phyloP scores from a whole-genome alignment of 2,797 vertebrate genomes.

The Poeciliopsis gracilis region DNA sequence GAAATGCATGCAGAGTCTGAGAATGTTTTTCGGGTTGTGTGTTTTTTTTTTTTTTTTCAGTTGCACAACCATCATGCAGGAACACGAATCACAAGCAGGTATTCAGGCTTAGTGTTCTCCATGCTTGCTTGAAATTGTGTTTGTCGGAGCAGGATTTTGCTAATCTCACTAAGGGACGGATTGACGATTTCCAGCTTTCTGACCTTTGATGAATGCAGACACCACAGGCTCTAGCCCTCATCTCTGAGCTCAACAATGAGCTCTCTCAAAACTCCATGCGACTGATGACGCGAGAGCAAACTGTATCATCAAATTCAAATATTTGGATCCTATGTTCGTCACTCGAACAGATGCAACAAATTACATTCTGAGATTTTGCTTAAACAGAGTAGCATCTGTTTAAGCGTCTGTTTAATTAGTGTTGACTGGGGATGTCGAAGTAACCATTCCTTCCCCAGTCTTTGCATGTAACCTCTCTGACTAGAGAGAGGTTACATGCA shows the following conservation, averaged over 20 bases:
- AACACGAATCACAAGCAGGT: slow-evolving; percentile 16
- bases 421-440: too few relatives aligned
- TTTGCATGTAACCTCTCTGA: too few relatives aligned
- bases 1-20: background rate
- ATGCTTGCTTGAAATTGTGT: slow-evolving; percentile 9
- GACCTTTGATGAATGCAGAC: slow-evolving; percentile 29
- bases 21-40: background rate
- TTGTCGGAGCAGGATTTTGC: slow-evolving; percentile 8
- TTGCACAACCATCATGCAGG: slow-evolving; percentile 27
- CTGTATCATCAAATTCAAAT: background rate
- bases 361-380: background rate
- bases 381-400: background rate
- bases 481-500: too few relatives aligned
- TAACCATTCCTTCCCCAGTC: too few relatives aligned
- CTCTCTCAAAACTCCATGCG: slow-evolving; percentile 33
- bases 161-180: slow-evolving; percentile 17
- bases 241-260: slow-evolving; percentile 31
- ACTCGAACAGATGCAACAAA: slow-evolving; percentile 9
- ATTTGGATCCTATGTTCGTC: background rate
- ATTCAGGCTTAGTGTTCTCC: slow-evolving; percentile 18
- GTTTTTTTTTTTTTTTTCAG: background rate
- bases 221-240: slow-evolving; percentile 20
- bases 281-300: slow-evolving; percentile 30
- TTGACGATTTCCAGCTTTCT: slow-evolving; percentile 45
- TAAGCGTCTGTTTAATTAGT: too few relatives aligned